Evolutionary conservation across 1,140 invertebrate genomes (phyloP), one percentile per base, ranked within the genome.

Genomic region (Danaus plexippus): DNA sequence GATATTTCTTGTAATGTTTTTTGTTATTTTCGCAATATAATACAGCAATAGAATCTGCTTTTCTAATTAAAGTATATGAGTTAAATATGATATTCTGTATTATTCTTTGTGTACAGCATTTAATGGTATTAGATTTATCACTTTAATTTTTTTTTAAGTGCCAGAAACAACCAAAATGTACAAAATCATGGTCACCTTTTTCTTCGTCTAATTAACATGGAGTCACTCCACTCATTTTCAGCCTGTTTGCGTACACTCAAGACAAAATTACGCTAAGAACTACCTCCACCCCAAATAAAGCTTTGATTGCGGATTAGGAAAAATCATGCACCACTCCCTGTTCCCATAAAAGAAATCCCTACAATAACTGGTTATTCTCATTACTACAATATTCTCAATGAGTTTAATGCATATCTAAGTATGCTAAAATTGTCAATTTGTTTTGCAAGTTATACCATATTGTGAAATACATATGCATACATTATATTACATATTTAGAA

Each of bases 131-230:
- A 32, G 0, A 8, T 32, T 32, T 32, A 32, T 7, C 2, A 22
- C 2, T 22, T 22, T 22, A 2, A 22, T 2, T 22, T 22, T 22
- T 22, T 22, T 22, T 22, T 22, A 22, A 22, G 18, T 22, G 18
- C 6, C 18, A 32, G 22, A 32, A 32, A 32, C 1, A 2, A 32
- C 7, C 22, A 32, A 32, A 32, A 32, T 32, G 1, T 32, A 32
- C 22, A 32, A 32, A 32, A 32, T 32, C 10, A n/a, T 61, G 49
- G 59, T 18, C 6, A 52, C 57, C 51, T 57, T 53, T 59, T 53
- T 48, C 59, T 53, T 54, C 61, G 66, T 71, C 72, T 79, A 78
- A 81, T 81, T 79, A 81, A 69, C 75, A 73, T 67, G 62, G 56
- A 61, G 64, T 62, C 64, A 62, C 67, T 71, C 65, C 63, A 64